Base-by-base conservation (phyloP, 2,888 invertebrate genomes). In the Platycnemis pennipes region DNA sequence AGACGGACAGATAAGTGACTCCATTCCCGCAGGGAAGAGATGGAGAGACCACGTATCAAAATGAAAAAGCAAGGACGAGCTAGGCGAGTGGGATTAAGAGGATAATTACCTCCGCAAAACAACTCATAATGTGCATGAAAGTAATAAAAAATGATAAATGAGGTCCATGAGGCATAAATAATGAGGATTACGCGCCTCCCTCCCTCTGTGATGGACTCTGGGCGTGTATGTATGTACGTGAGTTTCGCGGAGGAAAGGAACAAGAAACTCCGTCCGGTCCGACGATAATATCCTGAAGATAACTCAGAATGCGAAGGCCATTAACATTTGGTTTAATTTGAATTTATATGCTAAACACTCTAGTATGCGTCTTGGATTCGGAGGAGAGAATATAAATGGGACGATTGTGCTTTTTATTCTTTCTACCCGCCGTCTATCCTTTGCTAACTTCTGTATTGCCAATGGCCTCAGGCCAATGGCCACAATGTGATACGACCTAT, bases 81-180 rank as follows among this genome's bases (percentile, higher is more conserved):
- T 77, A 2, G 22, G 63, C 26, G 26, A 16, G 77, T 2, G 77
- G 77, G 26, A 77, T 77, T 77, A 77, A 77, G 77, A 77, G 77
- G 77, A 77, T 77, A 77, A 77, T 77, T 77, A 77, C 77, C 31
- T 37, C 37, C 77, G 31, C 31, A 31, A 13, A 77, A 77, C 37
- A 77, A 37, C 37, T 77, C 77, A 77, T 77, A 37, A 77, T 77
- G 77, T 77, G 77, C 37, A 77, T 77, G 16, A 77, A 37, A 77
- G 77, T 77, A 77, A 77, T 77, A 77, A 77, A 77, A 77, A 77
- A 77, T 77, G 77, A 37, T 77, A 77, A 77, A 77, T 37, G 31
- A 37, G 63, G 63, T 26, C 26, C 63, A 26, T 8, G 26, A n/a
- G 37, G 37, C 77, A 16, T 77, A 77, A 77, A 77, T 77, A 77